phyloP scores from a whole-genome alignment of 2,113 vertebrate species.

The Grammomys dolichurus region DNA sequence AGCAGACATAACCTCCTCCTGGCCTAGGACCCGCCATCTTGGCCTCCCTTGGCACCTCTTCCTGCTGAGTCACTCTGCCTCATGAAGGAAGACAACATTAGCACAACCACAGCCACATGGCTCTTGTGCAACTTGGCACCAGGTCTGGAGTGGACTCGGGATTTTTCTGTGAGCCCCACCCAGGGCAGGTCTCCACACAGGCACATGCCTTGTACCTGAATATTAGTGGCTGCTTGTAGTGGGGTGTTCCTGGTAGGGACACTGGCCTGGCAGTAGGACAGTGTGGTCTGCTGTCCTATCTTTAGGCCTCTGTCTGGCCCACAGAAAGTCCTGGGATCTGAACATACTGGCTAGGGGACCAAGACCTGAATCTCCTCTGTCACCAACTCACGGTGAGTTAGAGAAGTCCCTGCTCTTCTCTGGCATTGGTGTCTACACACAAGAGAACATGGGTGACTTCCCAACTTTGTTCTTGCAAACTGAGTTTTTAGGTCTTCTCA shows the following conservation, averaged over 20 bases:
- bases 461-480: not conserved
- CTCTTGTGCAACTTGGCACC: conserved; percentile 41
- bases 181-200: not conserved
- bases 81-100: not conserved
- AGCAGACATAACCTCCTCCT: not conserved
- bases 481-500: not conserved
- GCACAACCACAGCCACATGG: not conserved
- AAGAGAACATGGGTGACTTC: not conserved
- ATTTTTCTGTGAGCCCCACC: conserved; percentile 27
- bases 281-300: not conserved
- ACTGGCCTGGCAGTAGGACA: not conserved
- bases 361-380: not conserved
- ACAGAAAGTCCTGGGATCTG: not conserved
- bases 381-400: not conserved
- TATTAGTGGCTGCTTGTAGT: fast-evolving
- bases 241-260: not conserved
- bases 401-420: not conserved
- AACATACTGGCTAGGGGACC: too few relatives aligned
- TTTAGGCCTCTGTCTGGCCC: not conserved
- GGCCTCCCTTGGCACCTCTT: not conserved
- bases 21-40: not conserved
- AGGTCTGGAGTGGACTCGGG: not conserved
- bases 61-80: conserved; percentile 62
- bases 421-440: not conserved
- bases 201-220: not conserved